Conservation (phyloP, 2,888 invertebrate genomes). For the Isoperla grammatica region DNA sequence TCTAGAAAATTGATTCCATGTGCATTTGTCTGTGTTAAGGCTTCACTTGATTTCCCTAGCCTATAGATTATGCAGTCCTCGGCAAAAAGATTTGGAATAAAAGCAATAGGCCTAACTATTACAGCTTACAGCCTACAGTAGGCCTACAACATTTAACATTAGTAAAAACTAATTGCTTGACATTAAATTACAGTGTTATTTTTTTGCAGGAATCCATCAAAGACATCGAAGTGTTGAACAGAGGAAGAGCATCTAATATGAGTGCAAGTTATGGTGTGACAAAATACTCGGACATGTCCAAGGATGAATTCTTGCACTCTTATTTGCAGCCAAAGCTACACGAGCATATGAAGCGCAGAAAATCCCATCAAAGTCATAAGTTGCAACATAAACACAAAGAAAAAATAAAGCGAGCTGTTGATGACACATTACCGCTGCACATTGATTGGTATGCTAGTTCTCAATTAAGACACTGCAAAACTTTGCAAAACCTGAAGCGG, state of each 20-base stretch:
- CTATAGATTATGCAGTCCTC: no score
- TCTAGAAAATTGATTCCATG: no score
- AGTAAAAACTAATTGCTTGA: no score
- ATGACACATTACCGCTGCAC: conserved; percentile 44
- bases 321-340: conserved; percentile 42
- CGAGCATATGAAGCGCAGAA: conserved; percentile 26
- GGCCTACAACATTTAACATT: no score
- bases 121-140: no score
- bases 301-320: conserved; percentile 51
- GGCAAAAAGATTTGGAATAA: no score
- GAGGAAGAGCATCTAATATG: conserved; percentile 43
- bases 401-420: conserved; percentile 31
- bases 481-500: no score
- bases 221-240: conserved; percentile 49
- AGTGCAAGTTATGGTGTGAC: conserved; percentile 56
- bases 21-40: no score
- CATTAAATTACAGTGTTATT: conserved; percentile 26
- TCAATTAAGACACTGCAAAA: conserved; percentile 1
- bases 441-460: conserved; percentile 49
- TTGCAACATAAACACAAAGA: conserved; percentile 22
- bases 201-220: conserved; percentile 47
- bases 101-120: no score
- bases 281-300: conserved; percentile 56
- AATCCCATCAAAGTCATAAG: neutral
- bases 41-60: no score